Conservation (phyloP, 2,113 vertebrate species). For the Sigmodon hispidus region DNA sequence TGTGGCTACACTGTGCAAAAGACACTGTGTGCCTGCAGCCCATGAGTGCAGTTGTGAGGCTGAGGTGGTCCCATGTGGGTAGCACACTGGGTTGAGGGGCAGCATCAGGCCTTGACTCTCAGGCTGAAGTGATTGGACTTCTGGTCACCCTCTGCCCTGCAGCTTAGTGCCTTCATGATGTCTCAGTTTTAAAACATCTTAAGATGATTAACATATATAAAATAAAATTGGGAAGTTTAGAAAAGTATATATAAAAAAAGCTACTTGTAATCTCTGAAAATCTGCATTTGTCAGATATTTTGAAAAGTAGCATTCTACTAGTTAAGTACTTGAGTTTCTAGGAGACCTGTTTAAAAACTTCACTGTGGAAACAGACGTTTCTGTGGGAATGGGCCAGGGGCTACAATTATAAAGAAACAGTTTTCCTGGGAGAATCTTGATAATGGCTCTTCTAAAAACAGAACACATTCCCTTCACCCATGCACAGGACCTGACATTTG, state of each 20-base stretch:
- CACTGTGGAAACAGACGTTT: background rate
- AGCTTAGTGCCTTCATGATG: background rate
- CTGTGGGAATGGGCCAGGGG: background rate
- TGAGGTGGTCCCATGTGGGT: background rate
- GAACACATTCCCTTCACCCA: background rate
- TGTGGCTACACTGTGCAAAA: background rate
- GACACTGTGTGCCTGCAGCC: background rate
- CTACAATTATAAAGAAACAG: background rate
- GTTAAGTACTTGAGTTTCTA: conserved; percentile 5
- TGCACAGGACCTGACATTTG: background rate
- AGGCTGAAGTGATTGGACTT: background rate
- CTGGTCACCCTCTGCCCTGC: background rate
- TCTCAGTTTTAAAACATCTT: conserved; percentile 26
- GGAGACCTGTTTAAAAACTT: background rate
- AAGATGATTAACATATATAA: conserved; percentile 45
- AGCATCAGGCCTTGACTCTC: background rate
- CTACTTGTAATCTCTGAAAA: background rate
- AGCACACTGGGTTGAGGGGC: background rate
- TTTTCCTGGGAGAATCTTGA: conserved; percentile 47
- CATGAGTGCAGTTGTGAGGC: background rate
- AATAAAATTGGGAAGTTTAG: conserved; percentile 5
- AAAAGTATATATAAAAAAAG: conserved; percentile 31
- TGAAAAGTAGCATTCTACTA: background rate
- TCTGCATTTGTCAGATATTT: background rate
- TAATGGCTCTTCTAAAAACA: conserved; percentile 24